Base-by-base conservation (phyloP, 2,888 invertebrate genomes). In the Cancer borealis region DNA sequence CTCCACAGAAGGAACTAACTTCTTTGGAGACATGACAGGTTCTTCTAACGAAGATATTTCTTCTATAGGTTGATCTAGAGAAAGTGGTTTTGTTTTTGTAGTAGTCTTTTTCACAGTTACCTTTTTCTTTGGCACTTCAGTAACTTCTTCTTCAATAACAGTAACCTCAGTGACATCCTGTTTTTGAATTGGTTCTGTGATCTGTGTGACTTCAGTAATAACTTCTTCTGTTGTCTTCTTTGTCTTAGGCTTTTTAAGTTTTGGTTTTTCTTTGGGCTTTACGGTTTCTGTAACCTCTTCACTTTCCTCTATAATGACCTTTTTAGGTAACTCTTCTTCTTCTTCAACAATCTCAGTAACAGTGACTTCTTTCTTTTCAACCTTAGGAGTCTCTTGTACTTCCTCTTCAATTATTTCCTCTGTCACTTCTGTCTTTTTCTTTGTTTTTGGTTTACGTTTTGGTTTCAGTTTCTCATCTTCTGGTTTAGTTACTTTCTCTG, bases 121-220 rank as follows among this genome's bases (percentile, higher is more conserved):
- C 60, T 94, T 94, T 30, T 92, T 90, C 90, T 91, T 92, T 14
- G 94, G 91, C 30, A 54, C 30, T 60, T 94, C 92, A 45, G 39
- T 91, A 45, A 91, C 91, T 5, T 66, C 45, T 39, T 84, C 73
- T 26, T 79, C 73, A 79, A 26, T 79, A 26, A 91, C 45, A 17
- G 92, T 60, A 3, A 39, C 79, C 66, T 94, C 45, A 54, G 92
- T 47, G 54, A 90, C 73, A 21, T 91, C 49, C 46, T 88, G 60
- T 45, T 92, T 26, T 60, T 88, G 66, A 17, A 88, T 39, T 66
- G 66, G 88, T 4, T 92, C 60, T 88, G 90, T 79, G 39, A 49
- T 47, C 10, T 93, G 10, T 88, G 88, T 46, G n/a, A 45, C 66
- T 17, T 60, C 92, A 39, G 87, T 30, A 54, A 26, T 39, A 14